Base-by-base conservation (phyloP, 2,113 vertebrate species). In the Melanerpes aurifrons region DNA sequence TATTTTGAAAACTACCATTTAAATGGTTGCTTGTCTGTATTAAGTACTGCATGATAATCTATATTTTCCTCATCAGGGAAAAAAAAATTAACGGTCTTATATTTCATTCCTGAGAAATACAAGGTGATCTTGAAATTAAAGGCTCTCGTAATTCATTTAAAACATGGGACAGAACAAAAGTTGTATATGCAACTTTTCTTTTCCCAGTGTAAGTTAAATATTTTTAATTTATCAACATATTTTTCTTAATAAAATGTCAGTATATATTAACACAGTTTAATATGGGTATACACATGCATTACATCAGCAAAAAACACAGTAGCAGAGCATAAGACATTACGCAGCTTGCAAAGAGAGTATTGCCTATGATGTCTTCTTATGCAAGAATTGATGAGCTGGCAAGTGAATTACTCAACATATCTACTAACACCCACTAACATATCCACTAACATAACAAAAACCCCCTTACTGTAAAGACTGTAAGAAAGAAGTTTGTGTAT, bases 161-260 rank as follows among this genome's bases (percentile, higher is more conserved):
- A 86, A 93, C 86, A 76, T 80, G 43, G 28, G 20, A 17, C 28
- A 71, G 54, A 94, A 80, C 37, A 85, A 94, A 87, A 43, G 28
- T 22, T 3, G 2, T 15, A 58, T 57, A 71, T n/a, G 12, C n/a
- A 89, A 67, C 8, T 77, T 79, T 90, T 84, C 5, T 87, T 94
- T 87, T 91, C 47, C 82, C 72, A 79, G 22, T 57, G 71, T 70
- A 75, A 82, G 40, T 92, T 91, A 90, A 95, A 96, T 93, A 89
- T 92, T 92, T 94, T 85, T 94, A 35, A 53, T 89, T 85, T 63
- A 32, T 77, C 35, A 72, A 89, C 8, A 37, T 73, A 68, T 43
- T 82, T 89, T 94, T 74, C 50, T 89, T 82, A 92, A 87, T 5
- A 13, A 89, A 93, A 77, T 89, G 11, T 84, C 20, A 53, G 20